Percentiles rank a stretch among this genome's conserved stretches.
phyloP scores from a whole-genome alignment of 2,797 vertebrate genomes.

The Halcyon leucocephala region DNA sequence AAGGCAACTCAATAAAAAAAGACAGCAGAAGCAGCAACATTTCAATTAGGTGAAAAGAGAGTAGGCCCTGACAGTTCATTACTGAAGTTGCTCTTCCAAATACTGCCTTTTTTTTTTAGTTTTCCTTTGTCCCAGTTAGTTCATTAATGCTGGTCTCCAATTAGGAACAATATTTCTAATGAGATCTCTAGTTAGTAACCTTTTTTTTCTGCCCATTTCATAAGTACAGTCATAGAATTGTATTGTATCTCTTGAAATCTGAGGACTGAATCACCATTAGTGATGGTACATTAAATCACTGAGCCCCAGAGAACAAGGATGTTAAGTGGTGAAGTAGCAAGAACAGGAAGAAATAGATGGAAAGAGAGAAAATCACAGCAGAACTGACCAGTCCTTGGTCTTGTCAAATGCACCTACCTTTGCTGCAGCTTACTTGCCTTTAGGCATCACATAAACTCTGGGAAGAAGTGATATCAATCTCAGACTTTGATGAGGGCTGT shows the following conservation, averaged over 20 bases:
- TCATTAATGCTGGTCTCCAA: conserved; percentile 62
- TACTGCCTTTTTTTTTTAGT: neutral
- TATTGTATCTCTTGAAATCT: conserved; percentile 37
- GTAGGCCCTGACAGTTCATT: conserved; percentile 37
- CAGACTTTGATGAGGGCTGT: neutral
- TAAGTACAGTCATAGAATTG: neutral
- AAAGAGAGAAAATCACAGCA: conserved; percentile 19
- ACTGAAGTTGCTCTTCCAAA: conserved; percentile 16
- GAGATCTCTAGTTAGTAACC: neutral
- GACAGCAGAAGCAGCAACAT: conserved; percentile 20
- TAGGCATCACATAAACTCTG: neutral
- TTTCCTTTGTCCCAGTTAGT: conserved; percentile 29
- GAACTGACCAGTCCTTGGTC: neutral
- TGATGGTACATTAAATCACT: conserved; percentile 37
- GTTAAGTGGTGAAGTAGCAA: neutral
- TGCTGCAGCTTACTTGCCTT: neutral
- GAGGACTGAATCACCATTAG: conserved; percentile 47
- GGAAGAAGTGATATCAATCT: neutral
- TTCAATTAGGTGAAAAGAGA: conserved; percentile 67
- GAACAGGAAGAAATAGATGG: neutral
- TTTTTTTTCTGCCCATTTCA: conserved; percentile 10
- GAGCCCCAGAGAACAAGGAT: conserved; percentile 38
- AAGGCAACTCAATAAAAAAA: conserved; percentile 66
- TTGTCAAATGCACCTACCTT: neutral
- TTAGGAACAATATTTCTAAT: conserved; percentile 53